phyloP scores from a whole-genome alignment of 2,797 vertebrate species.

The Darevskia nairensis region DNA sequence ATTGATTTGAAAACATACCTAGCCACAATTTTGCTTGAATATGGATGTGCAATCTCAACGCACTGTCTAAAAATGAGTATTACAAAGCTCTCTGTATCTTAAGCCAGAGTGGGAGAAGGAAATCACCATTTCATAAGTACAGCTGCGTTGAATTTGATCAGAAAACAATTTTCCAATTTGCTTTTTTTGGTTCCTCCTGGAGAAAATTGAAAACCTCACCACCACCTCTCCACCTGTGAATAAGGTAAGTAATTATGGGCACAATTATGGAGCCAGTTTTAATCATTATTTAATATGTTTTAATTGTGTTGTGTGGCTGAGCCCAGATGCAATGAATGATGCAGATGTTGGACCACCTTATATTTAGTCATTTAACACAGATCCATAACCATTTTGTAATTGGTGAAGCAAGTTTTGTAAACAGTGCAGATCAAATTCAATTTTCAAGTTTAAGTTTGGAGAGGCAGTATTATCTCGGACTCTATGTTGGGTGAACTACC shows the following conservation, averaged over 20 bases:
- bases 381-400: too few relatives aligned
- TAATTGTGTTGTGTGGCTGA: background rate
- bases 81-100: slow-evolving; percentile 32
- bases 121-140: background rate
- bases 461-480: too few relatives aligned
- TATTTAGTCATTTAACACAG: too few relatives aligned
- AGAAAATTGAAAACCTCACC: background rate
- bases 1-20: slow-evolving; percentile 54
- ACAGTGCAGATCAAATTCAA: too few relatives aligned
- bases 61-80: slow-evolving; percentile 44
- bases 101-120: background rate
- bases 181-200: background rate
- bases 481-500: too few relatives aligned
- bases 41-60: slow-evolving; percentile 59
- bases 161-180: background rate
- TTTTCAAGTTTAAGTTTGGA: too few relatives aligned
- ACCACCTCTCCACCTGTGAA: background rate
- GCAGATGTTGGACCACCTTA: too few relatives aligned
- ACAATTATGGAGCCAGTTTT: background rate
- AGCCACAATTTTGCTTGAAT: slow-evolving; percentile 57
- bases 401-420: too few relatives aligned
- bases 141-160: background rate
- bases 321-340: too few relatives aligned
- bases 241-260: background rate
- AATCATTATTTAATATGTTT: background rate